These are phyloP conservation scores for Shinisaurus crocodilurus DNA, from an alignment of 2,113 vertebrate species.

Conservation along the genomic window DNA sequence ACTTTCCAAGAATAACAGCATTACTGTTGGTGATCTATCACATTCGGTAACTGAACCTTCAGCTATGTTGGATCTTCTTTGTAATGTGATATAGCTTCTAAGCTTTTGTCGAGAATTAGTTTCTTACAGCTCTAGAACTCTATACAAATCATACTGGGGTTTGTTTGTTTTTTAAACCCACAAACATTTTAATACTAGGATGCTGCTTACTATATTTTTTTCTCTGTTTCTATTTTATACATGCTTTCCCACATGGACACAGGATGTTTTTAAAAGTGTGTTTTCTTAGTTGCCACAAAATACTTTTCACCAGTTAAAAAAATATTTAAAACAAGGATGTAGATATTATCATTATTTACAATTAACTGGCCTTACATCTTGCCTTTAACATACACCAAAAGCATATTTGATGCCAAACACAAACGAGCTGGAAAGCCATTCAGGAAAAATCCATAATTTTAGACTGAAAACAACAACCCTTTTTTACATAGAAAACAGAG, in stretches of 20 bases:
- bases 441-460: background rate
- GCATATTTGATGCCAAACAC: background rate
- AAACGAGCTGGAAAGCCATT: background rate
- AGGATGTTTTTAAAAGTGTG: background rate
- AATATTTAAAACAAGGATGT: background rate
- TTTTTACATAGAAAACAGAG: background rate
- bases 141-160: background rate
- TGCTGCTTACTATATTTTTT: background rate
- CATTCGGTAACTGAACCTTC: conserved; percentile 55
- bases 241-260: background rate
- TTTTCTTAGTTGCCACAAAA: background rate
- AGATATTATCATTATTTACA: background rate
- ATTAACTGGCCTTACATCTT: background rate
- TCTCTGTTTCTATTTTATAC: background rate
- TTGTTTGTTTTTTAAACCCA: conserved; percentile 7
- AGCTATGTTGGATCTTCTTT: conserved; percentile 44
- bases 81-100: conserved; percentile 49
- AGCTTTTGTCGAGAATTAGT: conserved; percentile 40
- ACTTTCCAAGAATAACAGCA: conserved; percentile 57
- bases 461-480: background rate
- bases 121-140: conserved; percentile 38
- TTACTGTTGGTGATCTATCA: conserved; percentile 54
- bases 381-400: background rate
- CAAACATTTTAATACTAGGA: conserved; percentile 6
- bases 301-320: conserved; percentile 13